Evolutionary conservation across 2,797 vertebrate genomes (phyloP), one percentile per base, ranked within the genome.

Genomic region (Thripadectes ignobilis): DNA sequence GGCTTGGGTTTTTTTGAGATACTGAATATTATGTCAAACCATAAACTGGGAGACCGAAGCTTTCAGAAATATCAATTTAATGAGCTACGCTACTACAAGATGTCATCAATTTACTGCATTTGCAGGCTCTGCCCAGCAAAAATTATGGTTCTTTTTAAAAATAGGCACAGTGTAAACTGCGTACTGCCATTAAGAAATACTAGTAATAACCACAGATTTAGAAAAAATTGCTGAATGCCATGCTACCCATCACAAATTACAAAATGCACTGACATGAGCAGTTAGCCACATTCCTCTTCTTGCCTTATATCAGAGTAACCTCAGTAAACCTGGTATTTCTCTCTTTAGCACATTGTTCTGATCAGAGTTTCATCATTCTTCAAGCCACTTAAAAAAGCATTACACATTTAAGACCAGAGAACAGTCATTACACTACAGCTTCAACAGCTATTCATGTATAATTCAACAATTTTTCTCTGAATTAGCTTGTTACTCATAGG

Each of bases 401-500:
- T 85, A 85, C 76, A 93, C 55, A 95, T 92, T 82, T 85, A 90
- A 92, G 82, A 74, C 65, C 77, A 87, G 45, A 63, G 52, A n/a
- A 76, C 36, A 76, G 85, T 89, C 89, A 91, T 93, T 87, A 75
- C 39, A 76, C 75, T 72, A 80, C 58, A 85, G 86, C 76, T 95
- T 91, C 91, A 82, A 96, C 65, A 94, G 76, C 72, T 76, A 88
- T 62, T 95, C 58, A 94, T 92, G 74, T 93, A 93, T 93, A 97
- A 97, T 95, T 94, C 93, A 93, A 88, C 9, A 5, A 34, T 91
- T 93, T 69, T 62, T 23, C 39, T 85, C 68, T 91, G 90, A 96
- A 95, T 92, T 92, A 90, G 58, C 68, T 90, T 78, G 71, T 92
- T 95, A 93, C 95, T 95, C 89, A 96, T 34, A 76, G 30, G 52